These are phyloP conservation scores for Hydra vulgaris DNA, from an alignment of 30 jellyfish, hydroid and myxozoan genomes.

Conservation along the genomic window DNA sequence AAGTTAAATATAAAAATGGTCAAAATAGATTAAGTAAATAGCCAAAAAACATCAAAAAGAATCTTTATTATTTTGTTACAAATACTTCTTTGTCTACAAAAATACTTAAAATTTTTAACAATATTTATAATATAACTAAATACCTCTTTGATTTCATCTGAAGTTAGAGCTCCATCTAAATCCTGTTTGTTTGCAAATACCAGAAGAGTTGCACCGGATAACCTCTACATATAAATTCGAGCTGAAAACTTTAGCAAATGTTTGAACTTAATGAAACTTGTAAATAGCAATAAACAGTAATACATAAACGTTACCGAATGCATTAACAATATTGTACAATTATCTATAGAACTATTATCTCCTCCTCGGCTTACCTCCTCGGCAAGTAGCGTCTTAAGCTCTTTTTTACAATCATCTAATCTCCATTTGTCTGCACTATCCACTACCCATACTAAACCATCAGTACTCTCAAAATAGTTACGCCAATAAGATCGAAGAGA, in stretches of 20 bases:
- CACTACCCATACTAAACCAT: conserved; percentile 88
- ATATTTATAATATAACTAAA: too few relatives aligned
- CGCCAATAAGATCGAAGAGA: conserved; percentile 89
- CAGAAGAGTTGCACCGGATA: conserved; percentile 87
- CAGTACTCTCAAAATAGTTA: conserved; percentile 88
- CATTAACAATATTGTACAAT: too few relatives aligned
- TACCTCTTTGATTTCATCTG: conserved; percentile 66
- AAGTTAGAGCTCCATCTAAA: conserved; percentile 64
- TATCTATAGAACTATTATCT: too few relatives aligned
- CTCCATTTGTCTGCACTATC: conserved; percentile 96
- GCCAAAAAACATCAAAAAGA: neutral
- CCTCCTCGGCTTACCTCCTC: conserved; percentile 85
- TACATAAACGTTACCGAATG: too few relatives aligned
- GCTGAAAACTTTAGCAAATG: neutral
- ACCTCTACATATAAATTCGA: conserved; percentile 33
- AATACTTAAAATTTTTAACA: too few relatives aligned
- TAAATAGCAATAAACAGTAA: too few relatives aligned
- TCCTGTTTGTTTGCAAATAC: conserved; percentile 94
- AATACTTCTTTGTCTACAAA: too few relatives aligned
- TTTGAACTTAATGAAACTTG: too few relatives aligned
- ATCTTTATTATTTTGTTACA: too few relatives aligned
- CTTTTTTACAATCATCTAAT: conserved; percentile 75
- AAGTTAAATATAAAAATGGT: neutral
- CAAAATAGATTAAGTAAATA: neutral
- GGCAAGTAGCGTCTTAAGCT: conserved; percentile 43